A percentile compares a stretch with the other conserved stretches of the same genome.
These are phyloP conservation scores for Chromoteleia sp. DNA, from an alignment of 2,888 invertebrate genomes.

Conservation along the genomic window DNA sequence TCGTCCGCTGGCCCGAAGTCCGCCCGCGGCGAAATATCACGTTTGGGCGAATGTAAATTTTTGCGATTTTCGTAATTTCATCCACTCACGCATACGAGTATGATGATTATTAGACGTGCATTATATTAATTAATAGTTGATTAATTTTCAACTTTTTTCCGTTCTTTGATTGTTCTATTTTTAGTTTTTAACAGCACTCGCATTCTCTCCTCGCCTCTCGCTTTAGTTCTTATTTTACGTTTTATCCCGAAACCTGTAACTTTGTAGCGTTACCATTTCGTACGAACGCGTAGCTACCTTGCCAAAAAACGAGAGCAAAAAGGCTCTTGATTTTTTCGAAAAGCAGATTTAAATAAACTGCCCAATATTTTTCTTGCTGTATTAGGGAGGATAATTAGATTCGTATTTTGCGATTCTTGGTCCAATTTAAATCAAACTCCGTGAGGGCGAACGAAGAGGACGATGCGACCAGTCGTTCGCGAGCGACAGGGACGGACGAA, in stretches of 20 bases:
- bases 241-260: slow-evolving; percentile 38
- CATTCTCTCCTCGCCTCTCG: not conserved
- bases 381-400: slow-evolving; percentile 63
- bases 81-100: slow-evolving; percentile 34
- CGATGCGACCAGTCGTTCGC: slow-evolving; percentile 1
- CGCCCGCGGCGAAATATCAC: slow-evolving; percentile 20
- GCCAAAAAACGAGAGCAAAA: slow-evolving; percentile 18
- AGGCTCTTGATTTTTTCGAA: slow-evolving; percentile 18
- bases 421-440: slow-evolving; percentile 71
- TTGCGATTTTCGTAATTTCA: slow-evolving; percentile 40
- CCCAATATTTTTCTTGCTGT: slow-evolving; percentile 39
- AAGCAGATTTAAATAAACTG: slow-evolving; percentile 43
- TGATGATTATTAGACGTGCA: slow-evolving; percentile 27
- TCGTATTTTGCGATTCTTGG: slow-evolving; percentile 62
- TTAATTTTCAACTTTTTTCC: slow-evolving; percentile 42
- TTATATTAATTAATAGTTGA: slow-evolving; percentile 51
- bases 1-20: too few species aligned
- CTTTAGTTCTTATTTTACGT: slow-evolving; percentile 15
- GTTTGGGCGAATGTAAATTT: slow-evolving; percentile 43
- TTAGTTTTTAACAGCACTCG: too few species aligned
- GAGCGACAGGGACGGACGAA: slow-evolving; percentile 31
- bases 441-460: slow-evolving; percentile 25
- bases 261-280: slow-evolving; percentile 35
- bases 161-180: not conserved
- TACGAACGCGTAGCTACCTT: slow-evolving; percentile 17